phyloP scores from a whole-genome alignment of 2,888 invertebrate species.

The Germaria angustata region DNA sequence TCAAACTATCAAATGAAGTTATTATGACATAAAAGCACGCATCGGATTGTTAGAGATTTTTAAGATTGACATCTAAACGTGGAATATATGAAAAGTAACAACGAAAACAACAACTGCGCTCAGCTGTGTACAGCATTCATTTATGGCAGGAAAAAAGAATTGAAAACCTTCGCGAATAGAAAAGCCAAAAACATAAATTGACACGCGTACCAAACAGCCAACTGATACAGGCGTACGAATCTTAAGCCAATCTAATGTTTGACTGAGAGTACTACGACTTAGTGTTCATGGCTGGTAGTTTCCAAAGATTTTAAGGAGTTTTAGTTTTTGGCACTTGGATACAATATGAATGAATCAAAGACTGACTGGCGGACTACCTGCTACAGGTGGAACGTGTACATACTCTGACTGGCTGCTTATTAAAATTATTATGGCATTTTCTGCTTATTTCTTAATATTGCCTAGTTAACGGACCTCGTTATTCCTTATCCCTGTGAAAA shows the following conservation, averaged over 20 bases:
- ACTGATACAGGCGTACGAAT: neutral
- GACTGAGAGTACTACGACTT: slow-evolving; percentile 4
- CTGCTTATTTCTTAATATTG: neutral
- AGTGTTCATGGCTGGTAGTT: neutral
- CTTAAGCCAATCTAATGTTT: slow-evolving; percentile 12
- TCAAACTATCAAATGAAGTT: slow-evolving; percentile 64
- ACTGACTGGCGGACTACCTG: slow-evolving; percentile 3
- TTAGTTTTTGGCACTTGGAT: slow-evolving; percentile 22
- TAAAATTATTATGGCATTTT: slow-evolving; percentile 33
- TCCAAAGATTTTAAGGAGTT: slow-evolving; percentile 4
- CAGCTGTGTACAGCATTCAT: slow-evolving; percentile 20
- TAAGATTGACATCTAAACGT: slow-evolving; percentile 65
- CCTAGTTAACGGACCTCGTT: neutral
- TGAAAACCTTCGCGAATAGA: neutral
- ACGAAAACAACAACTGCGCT: neutral
- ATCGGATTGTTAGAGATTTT: slow-evolving; percentile 65
- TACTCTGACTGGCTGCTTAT: neutral
- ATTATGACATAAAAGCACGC: slow-evolving; percentile 67
- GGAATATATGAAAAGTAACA: slow-evolving; percentile 39
- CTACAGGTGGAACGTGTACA: slow-evolving; percentile 34
- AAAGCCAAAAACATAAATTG: slow-evolving; percentile 34
- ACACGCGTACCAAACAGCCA: slow-evolving; percentile 42
- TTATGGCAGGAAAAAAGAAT: neutral
- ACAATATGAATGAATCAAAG: neutral
- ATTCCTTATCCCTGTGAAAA: neutral